These are phyloP conservation scores for Anolis apletophallus DNA, from an alignment of 2,797 vertebrate species.

Conservation along the genomic window DNA sequence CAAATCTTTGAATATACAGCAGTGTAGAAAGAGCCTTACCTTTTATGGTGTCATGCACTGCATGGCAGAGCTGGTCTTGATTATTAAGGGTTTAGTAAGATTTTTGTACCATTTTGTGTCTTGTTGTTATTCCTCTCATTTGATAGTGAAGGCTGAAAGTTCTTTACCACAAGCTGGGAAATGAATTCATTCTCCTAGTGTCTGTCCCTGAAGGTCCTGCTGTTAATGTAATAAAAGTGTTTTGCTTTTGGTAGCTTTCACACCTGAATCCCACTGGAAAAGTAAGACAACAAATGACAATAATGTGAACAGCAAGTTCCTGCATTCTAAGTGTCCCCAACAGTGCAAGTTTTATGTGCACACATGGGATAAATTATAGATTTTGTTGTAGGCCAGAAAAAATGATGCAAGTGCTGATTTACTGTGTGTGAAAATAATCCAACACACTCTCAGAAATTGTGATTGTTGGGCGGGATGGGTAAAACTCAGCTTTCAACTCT, in stretches of 20 bases:
- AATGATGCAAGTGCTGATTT: neutral
- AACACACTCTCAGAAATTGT: neutral
- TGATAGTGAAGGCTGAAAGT: conserved; percentile 4
- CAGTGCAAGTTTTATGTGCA: neutral
- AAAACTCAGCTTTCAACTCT: neutral
- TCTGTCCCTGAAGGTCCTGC: neutral
- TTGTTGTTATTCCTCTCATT: conserved; percentile 4
- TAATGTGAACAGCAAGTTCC: conserved; percentile 13
- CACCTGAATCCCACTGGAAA: conserved; percentile 7
- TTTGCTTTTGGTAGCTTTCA: neutral
- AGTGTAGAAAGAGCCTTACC: too few relatives aligned
- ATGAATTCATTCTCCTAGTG: conserved; percentile 13
- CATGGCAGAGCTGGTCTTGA: neutral
- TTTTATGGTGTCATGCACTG: neutral
- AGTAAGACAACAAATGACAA: conserved; percentile 1
- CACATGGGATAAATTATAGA: neutral
- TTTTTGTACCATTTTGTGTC: neutral
- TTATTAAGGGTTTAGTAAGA: neutral
- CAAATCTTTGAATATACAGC: neutral
- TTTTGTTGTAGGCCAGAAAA: neutral
- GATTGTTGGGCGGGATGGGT: neutral
- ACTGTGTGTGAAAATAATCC: neutral
- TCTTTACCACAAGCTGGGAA: conserved; percentile 18
- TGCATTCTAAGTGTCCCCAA: neutral
- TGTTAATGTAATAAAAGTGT: conserved; percentile 25